Evolutionary conservation across 2,113 vertebrate genomes (phyloP), one percentile per base, ranked within the genome.

Genomic region (Caranx melampygus): DNA sequence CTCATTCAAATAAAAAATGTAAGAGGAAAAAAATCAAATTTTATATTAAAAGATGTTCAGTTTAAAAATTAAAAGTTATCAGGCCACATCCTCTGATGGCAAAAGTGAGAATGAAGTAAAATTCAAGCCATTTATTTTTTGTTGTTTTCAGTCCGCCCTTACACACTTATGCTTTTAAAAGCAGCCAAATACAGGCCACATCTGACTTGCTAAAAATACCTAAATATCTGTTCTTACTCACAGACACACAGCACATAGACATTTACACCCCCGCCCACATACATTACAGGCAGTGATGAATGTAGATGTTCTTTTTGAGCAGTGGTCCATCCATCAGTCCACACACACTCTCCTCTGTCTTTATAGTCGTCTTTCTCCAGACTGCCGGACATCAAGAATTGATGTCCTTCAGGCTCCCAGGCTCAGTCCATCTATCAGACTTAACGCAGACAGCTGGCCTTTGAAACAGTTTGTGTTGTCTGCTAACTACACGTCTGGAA

Each of bases 341-440:
- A 1, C 73, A 3, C 54, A 72, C 54, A 72, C 21, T 69, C 35
- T 70, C 33, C 63, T 77, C 75, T 72, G 26, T 72, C 9, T 33
- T 18, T 55, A 11, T 4, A 21, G 40, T 77, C 40, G 45, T 68
- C 47, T 67, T 52, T 64, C 26, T 63, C 60, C 59, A 86, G 85
- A 71, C 73, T 18, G 26, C 15, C 42, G 49, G 64, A 71, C 78
- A 74, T 78, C n/a, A 77, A 70, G 18, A 79, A 75, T 55, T 57
- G 15, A 83, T 69, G 72, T 51, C 64, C 15, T n/a, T 47, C 68
- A 47, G 44, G 34, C 20, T 72, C 12, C 6, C 31, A 52, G 31
- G 11, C 57, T 2, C 61, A 63, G 61, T 2, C 61, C 65, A 49
- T 75, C 55, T 42, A 51, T 79, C 68, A 70, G 47, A 49, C 63